phyloP scores from a whole-genome alignment of 1,140 invertebrate species.

The Teleogryllus occipitalis region DNA sequence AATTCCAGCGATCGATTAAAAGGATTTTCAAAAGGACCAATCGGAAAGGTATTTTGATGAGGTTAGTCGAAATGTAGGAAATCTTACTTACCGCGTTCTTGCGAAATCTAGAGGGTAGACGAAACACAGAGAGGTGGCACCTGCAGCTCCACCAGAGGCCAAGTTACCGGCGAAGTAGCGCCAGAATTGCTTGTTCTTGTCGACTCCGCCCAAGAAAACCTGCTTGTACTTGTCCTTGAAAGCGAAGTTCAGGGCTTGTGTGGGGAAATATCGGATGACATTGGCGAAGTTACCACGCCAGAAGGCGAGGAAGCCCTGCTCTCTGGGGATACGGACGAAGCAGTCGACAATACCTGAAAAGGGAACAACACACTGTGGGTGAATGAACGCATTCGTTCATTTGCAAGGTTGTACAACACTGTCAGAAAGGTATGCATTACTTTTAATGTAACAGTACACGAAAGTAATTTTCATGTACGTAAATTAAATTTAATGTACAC shows the following conservation, averaged over 20 bases:
- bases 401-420: too few species aligned
- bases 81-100: constrained; percentile 63
- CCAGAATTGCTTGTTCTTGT: constrained; percentile 82
- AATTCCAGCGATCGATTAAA: too few species aligned
- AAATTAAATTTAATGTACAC: too few species aligned
- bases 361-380: not conserved
- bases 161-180: constrained; percentile 79
- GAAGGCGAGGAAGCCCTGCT: constrained; percentile 74
- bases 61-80: not conserved
- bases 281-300: constrained; percentile 95
- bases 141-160: constrained; percentile 87
- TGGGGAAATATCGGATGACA: constrained; percentile 84
- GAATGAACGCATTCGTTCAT: too few species aligned
- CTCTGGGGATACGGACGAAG: constrained; percentile 75
- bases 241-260: constrained; percentile 92
- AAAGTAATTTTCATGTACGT: too few species aligned
- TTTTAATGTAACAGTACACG: too few species aligned
- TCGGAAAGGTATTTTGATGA: too few species aligned
- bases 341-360: constrained; percentile 74
- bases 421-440: too few species aligned
- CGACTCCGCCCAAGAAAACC: constrained; percentile 71
- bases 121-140: constrained; percentile 88
- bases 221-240: constrained; percentile 89
- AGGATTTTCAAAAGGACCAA: too few species aligned
- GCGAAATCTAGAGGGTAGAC: constrained; percentile 95